phyloP scores from a whole-genome alignment of 2,797 vertebrate species.

The Enteromius argenteus region DNA sequence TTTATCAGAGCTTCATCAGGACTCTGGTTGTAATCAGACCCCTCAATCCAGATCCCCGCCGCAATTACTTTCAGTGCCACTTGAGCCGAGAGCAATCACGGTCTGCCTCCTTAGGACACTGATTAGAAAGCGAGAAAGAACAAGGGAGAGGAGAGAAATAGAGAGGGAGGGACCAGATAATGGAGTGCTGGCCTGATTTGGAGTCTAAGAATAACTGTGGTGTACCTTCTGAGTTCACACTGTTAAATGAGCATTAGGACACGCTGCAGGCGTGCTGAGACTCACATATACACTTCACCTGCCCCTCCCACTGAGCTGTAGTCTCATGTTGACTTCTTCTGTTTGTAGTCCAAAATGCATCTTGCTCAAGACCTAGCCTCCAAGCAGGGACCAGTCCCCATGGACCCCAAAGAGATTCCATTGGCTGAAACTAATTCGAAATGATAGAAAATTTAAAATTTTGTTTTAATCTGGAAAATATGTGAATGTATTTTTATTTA shows the following conservation, averaged over 20 bases:
- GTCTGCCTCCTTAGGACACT: slow-evolving; percentile 31
- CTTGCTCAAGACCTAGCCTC: neutral
- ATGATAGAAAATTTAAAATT: neutral
- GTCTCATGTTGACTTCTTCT: neutral
- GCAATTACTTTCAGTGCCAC: slow-evolving; percentile 2
- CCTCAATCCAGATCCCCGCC: slow-evolving; percentile 30
- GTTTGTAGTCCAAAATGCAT: neutral
- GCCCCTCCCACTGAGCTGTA: neutral
- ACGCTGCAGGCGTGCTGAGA: slow-evolving; percentile 4
- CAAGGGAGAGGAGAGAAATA: slow-evolving; percentile 19
- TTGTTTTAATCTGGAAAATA: neutral
- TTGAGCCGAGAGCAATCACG: slow-evolving; percentile 38
- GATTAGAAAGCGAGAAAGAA: slow-evolving; percentile 37
- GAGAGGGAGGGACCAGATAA: slow-evolving; percentile 46
- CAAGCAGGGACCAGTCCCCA: neutral
- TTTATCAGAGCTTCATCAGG: slow-evolving; percentile 41
- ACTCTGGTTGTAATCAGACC: slow-evolving; percentile 50
- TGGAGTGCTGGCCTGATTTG: slow-evolving; percentile 66
- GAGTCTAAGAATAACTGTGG: slow-evolving; percentile 71
- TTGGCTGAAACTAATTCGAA: neutral
- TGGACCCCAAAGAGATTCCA: neutral
- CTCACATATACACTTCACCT: neutral
- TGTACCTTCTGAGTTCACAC: slow-evolving; percentile 53
- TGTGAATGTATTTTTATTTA: neutral
- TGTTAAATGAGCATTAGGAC: slow-evolving; percentile 47